These are phyloP conservation scores for Dendropsophus ebraccatus DNA, from an alignment of 2,113 vertebrate species.

Conservation along the genomic window DNA sequence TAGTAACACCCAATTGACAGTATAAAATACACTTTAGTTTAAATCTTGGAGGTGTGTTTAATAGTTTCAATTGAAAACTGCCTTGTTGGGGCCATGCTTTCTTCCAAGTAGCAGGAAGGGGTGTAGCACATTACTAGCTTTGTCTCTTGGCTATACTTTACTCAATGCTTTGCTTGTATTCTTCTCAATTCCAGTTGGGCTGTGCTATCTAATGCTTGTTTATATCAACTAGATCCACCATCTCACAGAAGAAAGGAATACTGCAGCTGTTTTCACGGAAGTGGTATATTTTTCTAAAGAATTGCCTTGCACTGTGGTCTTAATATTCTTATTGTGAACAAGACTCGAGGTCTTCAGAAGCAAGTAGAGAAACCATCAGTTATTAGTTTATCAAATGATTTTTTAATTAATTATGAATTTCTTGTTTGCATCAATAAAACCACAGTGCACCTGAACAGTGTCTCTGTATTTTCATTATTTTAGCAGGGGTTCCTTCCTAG, in stretches of 20 bases:
- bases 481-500: not conserved
- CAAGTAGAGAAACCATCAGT: conserved; percentile 25
- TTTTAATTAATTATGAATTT: not conserved
- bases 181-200: not conserved
- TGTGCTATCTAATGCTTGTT: not conserved
- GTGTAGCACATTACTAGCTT: not conserved
- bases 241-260: conserved; percentile 24
- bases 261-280: conserved; percentile 48
- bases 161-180: not conserved
- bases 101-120: too few relatives aligned
- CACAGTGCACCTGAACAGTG: conserved; percentile 29
- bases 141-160: not conserved
- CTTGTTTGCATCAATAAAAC: conserved; percentile 55
- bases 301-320: conserved; percentile 49
- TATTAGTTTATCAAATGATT: conserved; percentile 20
- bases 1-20: too few relatives aligned
- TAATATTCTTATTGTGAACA: conserved; percentile 3
- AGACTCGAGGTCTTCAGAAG: conserved; percentile 4
- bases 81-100: too few relatives aligned
- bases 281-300: conserved; percentile 57
- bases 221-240: conserved; percentile 10
- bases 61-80: too few relatives aligned
- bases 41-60: too few relatives aligned
- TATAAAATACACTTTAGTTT: too few relatives aligned
- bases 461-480: conserved; percentile 3